phyloP scores from a whole-genome alignment of 35 echinoderm and acorn worm genomes.

The Lytechinus variegatus region DNA sequence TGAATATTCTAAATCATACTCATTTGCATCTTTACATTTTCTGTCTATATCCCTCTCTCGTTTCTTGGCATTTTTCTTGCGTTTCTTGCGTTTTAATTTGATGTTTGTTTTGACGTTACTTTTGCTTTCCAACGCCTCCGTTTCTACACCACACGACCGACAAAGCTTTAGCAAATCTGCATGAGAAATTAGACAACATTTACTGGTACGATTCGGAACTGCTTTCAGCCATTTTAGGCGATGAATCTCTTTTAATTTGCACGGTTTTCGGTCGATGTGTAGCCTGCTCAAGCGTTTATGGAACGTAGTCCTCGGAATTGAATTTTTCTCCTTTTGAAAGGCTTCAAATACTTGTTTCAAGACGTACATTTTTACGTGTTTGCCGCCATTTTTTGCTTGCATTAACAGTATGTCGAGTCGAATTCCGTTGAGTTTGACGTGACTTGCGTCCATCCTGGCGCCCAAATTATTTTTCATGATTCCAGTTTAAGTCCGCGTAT shows the following conservation, averaged over 20 bases:
- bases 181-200: constrained; percentile 17
- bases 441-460: background rate
- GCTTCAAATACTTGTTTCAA: background rate
- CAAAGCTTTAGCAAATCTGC: constrained; percentile 8
- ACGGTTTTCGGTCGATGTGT: background rate
- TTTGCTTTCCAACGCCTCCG: background rate
- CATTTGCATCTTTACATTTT: background rate
- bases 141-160: background rate
- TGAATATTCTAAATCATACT: background rate
- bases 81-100: background rate
- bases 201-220: constrained; percentile 6
- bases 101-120: background rate
- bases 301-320: background rate
- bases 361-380: background rate
- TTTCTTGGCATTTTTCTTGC: background rate
- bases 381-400: background rate
- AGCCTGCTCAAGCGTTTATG: constrained; percentile 3
- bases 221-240: constrained; percentile 33
- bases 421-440: background rate
- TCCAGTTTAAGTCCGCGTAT: background rate
- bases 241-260: constrained; percentile 25
- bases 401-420: background rate
- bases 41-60: background rate
- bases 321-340: background rate
- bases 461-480: background rate